These are phyloP conservation scores for Watsonalla binaria DNA, from an alignment of 2,888 invertebrate species.

Conservation along the genomic window DNA sequence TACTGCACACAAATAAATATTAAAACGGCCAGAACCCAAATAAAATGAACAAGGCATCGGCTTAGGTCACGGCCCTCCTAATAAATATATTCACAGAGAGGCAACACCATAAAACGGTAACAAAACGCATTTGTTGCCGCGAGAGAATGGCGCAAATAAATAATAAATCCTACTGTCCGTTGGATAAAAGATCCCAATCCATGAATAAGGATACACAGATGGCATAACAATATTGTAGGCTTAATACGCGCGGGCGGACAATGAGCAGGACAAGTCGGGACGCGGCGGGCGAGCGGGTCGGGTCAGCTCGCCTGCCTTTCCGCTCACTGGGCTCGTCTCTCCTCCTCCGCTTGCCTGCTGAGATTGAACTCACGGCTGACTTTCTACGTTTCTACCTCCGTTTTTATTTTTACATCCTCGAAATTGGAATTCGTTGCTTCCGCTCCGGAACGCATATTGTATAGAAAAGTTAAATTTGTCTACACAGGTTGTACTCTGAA, in stretches of 20 bases:
- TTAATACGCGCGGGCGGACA: constrained; percentile 22
- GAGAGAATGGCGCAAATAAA: constrained; percentile 40
- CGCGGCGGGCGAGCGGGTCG: not conserved
- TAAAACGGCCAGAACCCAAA: constrained; percentile 1
- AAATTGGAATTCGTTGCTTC: not conserved
- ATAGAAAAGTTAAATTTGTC: too few relatives aligned
- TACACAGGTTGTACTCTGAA: too few relatives aligned
- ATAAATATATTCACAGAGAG: constrained; percentile 11
- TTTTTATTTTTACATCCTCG: not conserved
- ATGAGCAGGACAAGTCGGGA: constrained; percentile 9
- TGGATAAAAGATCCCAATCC: constrained; percentile 30
- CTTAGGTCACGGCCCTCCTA: constrained; percentile 1
- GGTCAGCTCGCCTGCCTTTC: constrained; percentile 3
- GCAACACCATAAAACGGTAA: constrained; percentile 23
- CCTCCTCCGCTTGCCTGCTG: not conserved
- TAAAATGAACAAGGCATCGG: constrained; percentile 3
- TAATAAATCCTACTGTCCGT: constrained; percentile 37
- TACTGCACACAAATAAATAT: constrained; percentile 2
- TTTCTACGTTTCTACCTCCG: constrained; percentile 20
- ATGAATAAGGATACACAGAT: constrained; percentile 46
- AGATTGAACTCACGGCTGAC: constrained; percentile 14
- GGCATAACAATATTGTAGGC: constrained; percentile 37
- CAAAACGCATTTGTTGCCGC: constrained; percentile 32
- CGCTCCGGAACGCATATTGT: not conserved
- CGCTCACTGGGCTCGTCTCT: constrained; percentile 12